These are phyloP conservation scores for Carabus problematicus DNA, from an alignment of 2,888 invertebrate genomes.

Conservation along the genomic window DNA sequence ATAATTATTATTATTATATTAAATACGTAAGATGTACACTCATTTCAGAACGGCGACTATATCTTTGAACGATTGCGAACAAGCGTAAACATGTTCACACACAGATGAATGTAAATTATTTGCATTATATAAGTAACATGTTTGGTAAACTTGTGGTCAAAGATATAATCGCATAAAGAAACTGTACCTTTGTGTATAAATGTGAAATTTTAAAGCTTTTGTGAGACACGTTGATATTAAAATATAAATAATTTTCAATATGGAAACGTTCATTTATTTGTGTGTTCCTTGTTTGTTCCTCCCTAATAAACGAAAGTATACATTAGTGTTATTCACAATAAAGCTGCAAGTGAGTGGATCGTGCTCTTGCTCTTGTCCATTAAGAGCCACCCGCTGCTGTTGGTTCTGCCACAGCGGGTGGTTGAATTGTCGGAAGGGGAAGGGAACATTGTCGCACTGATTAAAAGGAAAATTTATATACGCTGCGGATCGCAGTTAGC, in stretches of 20 bases:
- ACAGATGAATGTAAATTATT: constrained; percentile 2
- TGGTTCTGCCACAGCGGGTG: neutral
- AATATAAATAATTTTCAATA: constrained; percentile 58
- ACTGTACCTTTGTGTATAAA: constrained; percentile 41
- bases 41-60: constrained; percentile 25
- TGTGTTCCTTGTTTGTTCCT: neutral
- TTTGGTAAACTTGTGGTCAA: constrained; percentile 54
- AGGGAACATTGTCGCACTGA: constrained; percentile 41
- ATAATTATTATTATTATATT: constrained; percentile 38
- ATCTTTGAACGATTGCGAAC: constrained; percentile 29
- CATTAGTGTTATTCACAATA: too few relatives aligned
- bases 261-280: constrained; percentile 44
- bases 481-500: constrained; percentile 18
- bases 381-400: neutral
- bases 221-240: constrained; percentile 59
- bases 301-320: too few relatives aligned
- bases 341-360: too few relatives aligned
- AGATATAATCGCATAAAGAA: constrained; percentile 48
- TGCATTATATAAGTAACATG: neutral
- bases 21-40: constrained; percentile 40
- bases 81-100: neutral
- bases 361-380: too few relatives aligned
- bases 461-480: constrained; percentile 44
- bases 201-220: constrained; percentile 54
- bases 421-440: constrained; percentile 6